A percentile compares a stretch with the other conserved stretches of the same genome.
Conservation (phyloP, 2,888 invertebrate genomes). For the Tenthredo notha region DNA sequence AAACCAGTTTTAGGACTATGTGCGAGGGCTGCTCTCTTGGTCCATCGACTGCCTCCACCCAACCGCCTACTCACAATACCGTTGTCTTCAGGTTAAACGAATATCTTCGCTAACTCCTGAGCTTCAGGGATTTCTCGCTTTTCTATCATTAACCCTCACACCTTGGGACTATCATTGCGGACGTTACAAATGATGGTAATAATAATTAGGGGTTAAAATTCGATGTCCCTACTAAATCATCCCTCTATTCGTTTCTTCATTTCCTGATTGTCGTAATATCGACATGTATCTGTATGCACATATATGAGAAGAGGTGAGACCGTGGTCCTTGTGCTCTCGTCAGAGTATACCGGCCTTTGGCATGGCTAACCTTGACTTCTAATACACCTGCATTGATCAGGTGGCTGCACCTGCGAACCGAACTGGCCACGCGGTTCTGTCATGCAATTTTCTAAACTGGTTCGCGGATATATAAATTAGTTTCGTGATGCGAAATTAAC, state of each 20-base stretch:
- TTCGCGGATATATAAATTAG: constrained; percentile 21
- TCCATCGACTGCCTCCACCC: constrained; percentile 59
- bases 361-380: constrained; percentile 47
- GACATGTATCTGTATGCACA: neutral
- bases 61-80: constrained; percentile 76
- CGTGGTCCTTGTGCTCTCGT: neutral
- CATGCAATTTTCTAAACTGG: constrained; percentile 46
- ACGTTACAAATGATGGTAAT: neutral
- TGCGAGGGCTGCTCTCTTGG: constrained; percentile 40
- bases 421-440: constrained; percentile 25
- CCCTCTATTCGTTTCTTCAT: neutral
- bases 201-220: neutral
- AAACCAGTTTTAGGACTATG: constrained; percentile 75
- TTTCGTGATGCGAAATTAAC: neutral
- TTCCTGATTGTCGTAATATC: neutral
- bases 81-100: constrained; percentile 65
- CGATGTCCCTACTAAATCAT: too few species aligned
- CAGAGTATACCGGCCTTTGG: constrained; percentile 33
- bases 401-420: constrained; percentile 60
- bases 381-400: constrained; percentile 60
- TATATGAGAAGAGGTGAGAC: neutral
- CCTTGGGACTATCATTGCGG: neutral
- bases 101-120: constrained; percentile 8
- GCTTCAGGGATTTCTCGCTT: neutral
- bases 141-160: neutral